Percentiles rank a stretch among this genome's conserved stretches.
Evolutionary conservation across 2,888 invertebrate species (phyloP).

Genomic region (Cheilosia urbana): DNA sequence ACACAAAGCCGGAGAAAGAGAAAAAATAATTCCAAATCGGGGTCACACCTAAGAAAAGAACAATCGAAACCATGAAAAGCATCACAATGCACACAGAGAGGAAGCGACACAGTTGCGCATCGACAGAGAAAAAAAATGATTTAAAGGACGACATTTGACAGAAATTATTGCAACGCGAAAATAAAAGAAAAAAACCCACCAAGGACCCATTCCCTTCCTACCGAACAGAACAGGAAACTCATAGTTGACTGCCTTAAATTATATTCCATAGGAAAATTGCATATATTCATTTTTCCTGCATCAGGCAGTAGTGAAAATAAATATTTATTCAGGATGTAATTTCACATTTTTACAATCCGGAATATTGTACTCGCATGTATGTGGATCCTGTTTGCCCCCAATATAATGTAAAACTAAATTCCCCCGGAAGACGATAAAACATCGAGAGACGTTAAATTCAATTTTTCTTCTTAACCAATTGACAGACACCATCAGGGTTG

Average conservation of each 20-base stretch:
- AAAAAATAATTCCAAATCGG: constrained; percentile 31
- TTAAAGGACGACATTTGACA: constrained; percentile 60
- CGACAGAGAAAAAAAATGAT: constrained; percentile 25
- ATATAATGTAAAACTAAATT: constrained; percentile 33
- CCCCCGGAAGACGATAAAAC: constrained; percentile 47
- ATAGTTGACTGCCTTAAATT: constrained; percentile 24
- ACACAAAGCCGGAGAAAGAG: constrained; percentile 24
- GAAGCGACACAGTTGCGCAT: constrained; percentile 56
- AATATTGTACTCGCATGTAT: constrained; percentile 16
- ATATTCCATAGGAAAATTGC: constrained; percentile 29
- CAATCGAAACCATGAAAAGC: constrained; percentile 63
- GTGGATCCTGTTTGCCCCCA: background rate
- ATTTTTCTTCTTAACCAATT: constrained; percentile 36
- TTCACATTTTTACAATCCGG: constrained; percentile 59
- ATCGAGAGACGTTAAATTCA: constrained; percentile 58
- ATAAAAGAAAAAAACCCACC: background rate
- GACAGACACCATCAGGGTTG: constrained; percentile 15
- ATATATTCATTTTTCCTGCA: constrained; percentile 1
- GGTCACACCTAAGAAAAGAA: constrained; percentile 68
- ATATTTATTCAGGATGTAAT: constrained; percentile 53
- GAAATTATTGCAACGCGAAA: constrained; percentile 43
- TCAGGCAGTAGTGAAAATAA: constrained; percentile 10
- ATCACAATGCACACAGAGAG: constrained; percentile 60
- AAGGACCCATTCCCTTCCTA: background rate
- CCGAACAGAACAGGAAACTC: constrained; percentile 25